These are phyloP conservation scores for Acanthurus tractus DNA, from an alignment of 2,797 vertebrate species.

Conservation along the genomic window DNA sequence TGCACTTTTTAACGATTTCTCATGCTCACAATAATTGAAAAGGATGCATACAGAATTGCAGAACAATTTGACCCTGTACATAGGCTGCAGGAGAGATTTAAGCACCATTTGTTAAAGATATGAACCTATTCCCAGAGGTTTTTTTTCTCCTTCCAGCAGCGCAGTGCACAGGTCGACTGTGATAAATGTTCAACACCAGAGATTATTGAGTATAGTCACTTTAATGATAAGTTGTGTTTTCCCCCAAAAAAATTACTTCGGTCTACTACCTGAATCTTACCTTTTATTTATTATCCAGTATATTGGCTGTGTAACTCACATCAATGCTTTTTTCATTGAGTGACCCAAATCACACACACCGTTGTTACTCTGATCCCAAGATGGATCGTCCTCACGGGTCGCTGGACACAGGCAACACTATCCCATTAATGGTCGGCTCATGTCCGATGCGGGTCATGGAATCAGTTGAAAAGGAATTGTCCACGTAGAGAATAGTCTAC, in stretches of 20 bases:
- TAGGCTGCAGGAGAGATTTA: slow-evolving; percentile 6
- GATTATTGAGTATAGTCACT: slow-evolving; percentile 33
- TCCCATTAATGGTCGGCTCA: slow-evolving; percentile 42
- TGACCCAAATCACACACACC: slow-evolving; percentile 3
- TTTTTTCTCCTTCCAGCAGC: not conserved
- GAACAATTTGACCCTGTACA: not conserved
- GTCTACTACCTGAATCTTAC: slow-evolving; percentile 20
- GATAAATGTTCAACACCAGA: slow-evolving; percentile 49
- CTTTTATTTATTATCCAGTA: slow-evolving; percentile 30
- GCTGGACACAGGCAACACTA: slow-evolving; percentile 13
- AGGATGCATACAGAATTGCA: not conserved
- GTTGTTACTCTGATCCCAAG: slow-evolving; percentile 21
- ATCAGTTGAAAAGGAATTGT: slow-evolving; percentile 34
- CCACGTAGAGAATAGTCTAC: not conserved
- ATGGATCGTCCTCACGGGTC: slow-evolving; percentile 17
- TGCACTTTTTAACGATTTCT: not conserved
- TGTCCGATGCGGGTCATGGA: slow-evolving; percentile 45
- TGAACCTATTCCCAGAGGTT: slow-evolving; percentile 24
- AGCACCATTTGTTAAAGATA: not conserved
- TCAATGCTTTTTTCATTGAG: slow-evolving; percentile 3
- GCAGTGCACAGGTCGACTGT: slow-evolving; percentile 29
- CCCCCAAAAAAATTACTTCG: slow-evolving; percentile 28
- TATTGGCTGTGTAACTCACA: slow-evolving; percentile 22
- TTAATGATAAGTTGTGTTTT: slow-evolving; percentile 49
- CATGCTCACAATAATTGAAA: not conserved